Evolutionary conservation across 2,888 invertebrate species (phyloP), one percentile per base, ranked within the genome.

Genomic region (Pristionchus mayeri): DNA sequence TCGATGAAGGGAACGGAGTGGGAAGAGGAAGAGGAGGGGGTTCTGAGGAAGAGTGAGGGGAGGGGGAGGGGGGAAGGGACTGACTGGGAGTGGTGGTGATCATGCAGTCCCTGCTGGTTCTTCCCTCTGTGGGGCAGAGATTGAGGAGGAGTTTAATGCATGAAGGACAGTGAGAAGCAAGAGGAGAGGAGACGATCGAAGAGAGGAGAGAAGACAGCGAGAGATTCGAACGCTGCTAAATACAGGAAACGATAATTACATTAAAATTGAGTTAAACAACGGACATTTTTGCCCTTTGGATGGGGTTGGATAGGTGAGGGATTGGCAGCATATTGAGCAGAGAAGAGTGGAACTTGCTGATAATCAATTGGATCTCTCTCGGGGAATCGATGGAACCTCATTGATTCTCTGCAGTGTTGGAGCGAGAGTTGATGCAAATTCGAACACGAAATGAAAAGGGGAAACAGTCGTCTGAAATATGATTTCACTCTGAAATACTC

Each of bases 361-460:
- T 4, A 54, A 21, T 18, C 7, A 54, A 54, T 54, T 71, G 40
- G 24, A 71, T 71, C 40, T n/a, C 4, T n/a, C n/a, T n/a, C n/a
- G n/a, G n/a, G n/a, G n/a, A n/a, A n/a, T n/a, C 21, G 16, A 0
- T 1, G 1, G 21, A 16, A 63, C 71, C 44, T 71, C 7, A 13
- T 71, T 78, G 9, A 78, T 6, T 50, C 34, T 78, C 16, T 48
- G 24, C 18, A 78, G 50, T 27, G 76, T 30, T 7, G 76, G 76
- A 48, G 76, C 76, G n/a, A 78, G 48, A 0, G 50, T 78, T 18
- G 76, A 78, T 37, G 76, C 76, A n/a, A 78, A 50, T 27, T 78
- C 76, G 30, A 78, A 78, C 18, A 78, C 40, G n/a, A 78, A 78
- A 50, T 78, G 48, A 30, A 78, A 78, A 3, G 76, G 76, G 30